Conservation (phyloP, 2,888 invertebrate species). For the Epinotia brunnichana region DNA sequence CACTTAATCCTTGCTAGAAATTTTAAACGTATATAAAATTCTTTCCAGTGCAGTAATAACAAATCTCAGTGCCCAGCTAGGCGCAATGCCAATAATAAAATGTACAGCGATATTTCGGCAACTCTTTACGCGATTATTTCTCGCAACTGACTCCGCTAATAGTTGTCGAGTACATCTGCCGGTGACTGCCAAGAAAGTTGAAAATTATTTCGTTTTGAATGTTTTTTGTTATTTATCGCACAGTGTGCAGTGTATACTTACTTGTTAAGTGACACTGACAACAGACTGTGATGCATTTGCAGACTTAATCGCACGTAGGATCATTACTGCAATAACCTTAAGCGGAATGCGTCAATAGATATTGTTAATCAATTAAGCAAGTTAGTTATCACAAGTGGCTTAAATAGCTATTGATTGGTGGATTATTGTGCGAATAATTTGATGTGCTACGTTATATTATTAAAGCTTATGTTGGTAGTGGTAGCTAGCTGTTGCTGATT, state of each 20-base stretch:
- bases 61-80: conserved; percentile 34
- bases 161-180: conserved; percentile 36
- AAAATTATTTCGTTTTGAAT: conserved; percentile 29
- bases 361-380: conserved; percentile 23
- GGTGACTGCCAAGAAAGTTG: conserved; percentile 36
- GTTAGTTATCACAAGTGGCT: conserved; percentile 21
- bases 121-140: conserved; percentile 37
- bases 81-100: conserved; percentile 38
- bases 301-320: not conserved
- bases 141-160: conserved; percentile 36
- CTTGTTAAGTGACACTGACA: not conserved
- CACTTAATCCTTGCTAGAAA: conserved; percentile 17
- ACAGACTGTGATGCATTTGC: not conserved
- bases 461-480: no score
- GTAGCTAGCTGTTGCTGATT: not conserved
- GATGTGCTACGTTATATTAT: not conserved
- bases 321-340: not conserved
- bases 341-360: not conserved
- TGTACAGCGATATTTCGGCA: conserved; percentile 29
- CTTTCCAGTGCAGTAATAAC: conserved; percentile 33
- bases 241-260: conserved; percentile 12
- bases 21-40: conserved; percentile 25
- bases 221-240: conserved; percentile 13
- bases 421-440: conserved; percentile 4
- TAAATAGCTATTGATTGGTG: conserved; percentile 3